These are phyloP conservation scores for Gastrophryne carolinensis DNA, from an alignment of 2,797 vertebrate genomes.

Conservation along the genomic window DNA sequence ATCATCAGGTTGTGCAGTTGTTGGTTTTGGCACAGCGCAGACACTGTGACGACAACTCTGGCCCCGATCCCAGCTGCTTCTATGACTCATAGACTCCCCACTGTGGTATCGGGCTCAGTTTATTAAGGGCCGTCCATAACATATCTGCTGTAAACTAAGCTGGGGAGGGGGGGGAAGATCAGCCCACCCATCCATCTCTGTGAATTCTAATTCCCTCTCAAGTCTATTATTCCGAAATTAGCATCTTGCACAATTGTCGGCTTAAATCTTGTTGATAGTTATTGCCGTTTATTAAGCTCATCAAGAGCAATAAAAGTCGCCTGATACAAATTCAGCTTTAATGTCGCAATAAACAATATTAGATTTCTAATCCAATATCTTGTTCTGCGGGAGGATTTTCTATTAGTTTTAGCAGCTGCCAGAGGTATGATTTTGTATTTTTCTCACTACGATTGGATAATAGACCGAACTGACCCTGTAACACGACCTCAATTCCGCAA, in stretches of 20 bases:
- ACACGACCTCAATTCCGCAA: no score
- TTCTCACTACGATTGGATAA: no score
- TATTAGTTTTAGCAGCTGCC: no score
- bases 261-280: conserved; percentile 54
- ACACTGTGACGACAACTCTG: not conserved
- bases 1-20: not conserved
- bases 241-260: conserved; percentile 49
- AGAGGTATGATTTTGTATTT: no score
- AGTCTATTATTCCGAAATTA: conserved; percentile 26
- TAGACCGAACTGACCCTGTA: no score
- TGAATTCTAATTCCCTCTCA: not conserved
- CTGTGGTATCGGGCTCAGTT: conserved; percentile 57
- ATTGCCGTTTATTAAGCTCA: conserved; percentile 49
- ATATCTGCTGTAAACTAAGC: no score
- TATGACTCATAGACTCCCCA: not conserved
- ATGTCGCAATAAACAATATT: conserved; percentile 16
- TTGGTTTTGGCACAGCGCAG: not conserved
- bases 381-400: not conserved
- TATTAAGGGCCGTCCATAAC: not conserved
- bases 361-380: not conserved
- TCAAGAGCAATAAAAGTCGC: conserved; percentile 33
- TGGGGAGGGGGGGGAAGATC: no score
- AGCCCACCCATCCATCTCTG: not conserved
- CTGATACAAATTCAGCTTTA: not conserved
- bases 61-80: conserved; percentile 5